Percentiles rank a stretch among this genome's conserved stretches.
phyloP scores from a whole-genome alignment of 37 sponge, comb jelly and placozoan genomes.

The Crambe crambe region DNA sequence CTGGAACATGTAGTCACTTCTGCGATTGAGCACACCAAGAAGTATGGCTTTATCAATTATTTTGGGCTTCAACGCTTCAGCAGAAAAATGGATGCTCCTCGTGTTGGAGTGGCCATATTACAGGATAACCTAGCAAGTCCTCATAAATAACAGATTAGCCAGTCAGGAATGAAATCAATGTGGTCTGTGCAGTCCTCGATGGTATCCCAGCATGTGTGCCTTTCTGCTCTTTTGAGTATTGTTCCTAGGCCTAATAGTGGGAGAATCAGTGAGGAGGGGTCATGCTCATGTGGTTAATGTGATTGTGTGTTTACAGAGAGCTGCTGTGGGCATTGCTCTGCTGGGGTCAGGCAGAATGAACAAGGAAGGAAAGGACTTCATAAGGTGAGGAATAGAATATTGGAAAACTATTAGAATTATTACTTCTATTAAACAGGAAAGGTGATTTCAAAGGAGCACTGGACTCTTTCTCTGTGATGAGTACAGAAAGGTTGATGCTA shows the following conservation, averaged over 20 bases:
- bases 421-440: neutral
- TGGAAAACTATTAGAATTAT: too few relatives aligned
- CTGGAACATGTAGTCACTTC: neutral
- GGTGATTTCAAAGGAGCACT: neutral
- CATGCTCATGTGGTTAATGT: constrained; percentile 28
- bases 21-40: constrained; percentile 1
- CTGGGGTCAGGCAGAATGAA: too few relatives aligned
- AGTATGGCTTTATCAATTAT: constrained; percentile 59
- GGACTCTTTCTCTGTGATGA: constrained; percentile 18
- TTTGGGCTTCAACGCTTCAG: constrained; percentile 57
- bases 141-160: too few relatives aligned
- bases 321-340: neutral
- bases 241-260: too few relatives aligned
- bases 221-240: constrained; percentile 28
- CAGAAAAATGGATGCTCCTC: neutral
- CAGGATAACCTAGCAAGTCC: constrained; percentile 35
- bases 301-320: neutral
- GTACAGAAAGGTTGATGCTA: constrained; percentile 35
- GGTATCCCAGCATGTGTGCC: too few relatives aligned
- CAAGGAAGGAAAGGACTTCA: neutral
- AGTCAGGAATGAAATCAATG: too few relatives aligned
- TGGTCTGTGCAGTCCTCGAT: too few relatives aligned
- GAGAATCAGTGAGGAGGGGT: too few relatives aligned
- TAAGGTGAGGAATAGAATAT: constrained; percentile 42
- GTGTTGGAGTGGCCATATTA: constrained; percentile 42